A percentile compares a stretch with the other conserved stretches of the same genome.
These are phyloP conservation scores for Drepana arcuata DNA, from an alignment of 1,140 invertebrate species.

Conservation along the genomic window DNA sequence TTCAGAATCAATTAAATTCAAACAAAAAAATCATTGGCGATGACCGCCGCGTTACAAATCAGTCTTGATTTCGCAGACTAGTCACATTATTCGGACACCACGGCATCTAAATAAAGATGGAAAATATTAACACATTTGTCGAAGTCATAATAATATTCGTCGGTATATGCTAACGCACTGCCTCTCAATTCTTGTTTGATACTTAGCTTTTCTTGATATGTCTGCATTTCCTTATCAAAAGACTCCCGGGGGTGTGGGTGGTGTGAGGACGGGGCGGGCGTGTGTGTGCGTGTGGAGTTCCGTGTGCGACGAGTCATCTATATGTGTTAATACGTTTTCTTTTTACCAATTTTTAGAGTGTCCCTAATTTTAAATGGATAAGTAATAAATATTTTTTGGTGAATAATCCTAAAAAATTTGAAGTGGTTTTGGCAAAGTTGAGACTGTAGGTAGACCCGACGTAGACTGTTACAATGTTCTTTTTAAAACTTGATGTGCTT, in stretches of 20 bases:
- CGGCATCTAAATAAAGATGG: background rate
- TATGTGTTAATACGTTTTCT: slow-evolving; percentile 69
- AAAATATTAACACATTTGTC: slow-evolving; percentile 8
- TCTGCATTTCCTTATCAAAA: slow-evolving; percentile 71
- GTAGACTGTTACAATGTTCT: no score
- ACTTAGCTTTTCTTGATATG: slow-evolving; percentile 67
- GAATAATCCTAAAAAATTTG: no score
- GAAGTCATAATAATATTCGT: slow-evolving; percentile 44
- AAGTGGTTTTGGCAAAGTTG: no score
- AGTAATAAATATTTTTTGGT: no score
- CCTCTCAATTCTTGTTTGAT: slow-evolving; percentile 49
- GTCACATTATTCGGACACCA: no score
- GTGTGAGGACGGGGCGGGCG: slow-evolving; percentile 25
- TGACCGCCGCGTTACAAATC: no score
- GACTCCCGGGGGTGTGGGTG: slow-evolving; percentile 33
- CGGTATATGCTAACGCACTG: slow-evolving; percentile 38
- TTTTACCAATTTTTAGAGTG: slow-evolving; percentile 66
- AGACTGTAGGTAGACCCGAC: no score
- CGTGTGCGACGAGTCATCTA: slow-evolving; percentile 58
- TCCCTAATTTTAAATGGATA: slow-evolving; percentile 16
- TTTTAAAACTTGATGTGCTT: no score
- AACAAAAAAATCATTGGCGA: no score
- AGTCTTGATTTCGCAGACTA: no score
- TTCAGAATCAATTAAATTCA: no score
- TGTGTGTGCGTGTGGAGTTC: slow-evolving; percentile 32